Evolutionary conservation across 2,888 invertebrate species (phyloP).

Genomic region (Acronicta psi): DNA sequence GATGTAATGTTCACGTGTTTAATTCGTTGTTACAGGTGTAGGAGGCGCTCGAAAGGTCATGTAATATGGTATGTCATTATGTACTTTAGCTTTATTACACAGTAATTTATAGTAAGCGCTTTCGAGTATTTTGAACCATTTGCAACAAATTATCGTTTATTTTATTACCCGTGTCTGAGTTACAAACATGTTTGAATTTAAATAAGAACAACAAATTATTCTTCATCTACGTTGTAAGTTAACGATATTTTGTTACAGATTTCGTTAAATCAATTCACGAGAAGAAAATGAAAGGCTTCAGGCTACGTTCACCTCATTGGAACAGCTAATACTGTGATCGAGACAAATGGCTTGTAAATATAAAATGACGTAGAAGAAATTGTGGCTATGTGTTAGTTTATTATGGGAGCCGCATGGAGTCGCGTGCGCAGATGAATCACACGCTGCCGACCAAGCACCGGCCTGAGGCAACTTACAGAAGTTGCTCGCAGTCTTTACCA

Average conservation of each 20-base stretch:
- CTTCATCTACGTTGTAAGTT: neutral
- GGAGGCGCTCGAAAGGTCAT: conserved; percentile 63
- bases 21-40: conserved; percentile 72
- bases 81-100: conserved; percentile 39
- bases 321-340: conserved; percentile 64
- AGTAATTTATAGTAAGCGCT: conserved; percentile 38
- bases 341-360: conserved; percentile 45
- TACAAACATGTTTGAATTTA: too few species aligned
- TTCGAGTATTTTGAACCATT: conserved; percentile 39
- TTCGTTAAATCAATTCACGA: conserved; percentile 47
- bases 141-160: conserved; percentile 35
- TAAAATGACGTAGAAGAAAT: conserved; percentile 44
- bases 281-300: conserved; percentile 54
- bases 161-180: conserved; percentile 36
- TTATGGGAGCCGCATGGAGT: conserved; percentile 83
- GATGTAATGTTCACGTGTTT: conserved; percentile 34
- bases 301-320: conserved; percentile 46
- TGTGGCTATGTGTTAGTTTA: conserved; percentile 58
- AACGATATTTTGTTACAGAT: conserved; percentile 61
- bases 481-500: conserved; percentile 86
- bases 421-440: conserved; percentile 82
- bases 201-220: too few species aligned
- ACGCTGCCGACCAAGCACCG: conserved; percentile 77
- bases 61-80: conserved; percentile 62
- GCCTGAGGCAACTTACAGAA: conserved; percentile 81